Percentiles rank a stretch among this genome's conserved stretches.
These are phyloP conservation scores for Ctena decussata DNA, from an alignment of 2,888 invertebrate species.

Conservation along the genomic window DNA sequence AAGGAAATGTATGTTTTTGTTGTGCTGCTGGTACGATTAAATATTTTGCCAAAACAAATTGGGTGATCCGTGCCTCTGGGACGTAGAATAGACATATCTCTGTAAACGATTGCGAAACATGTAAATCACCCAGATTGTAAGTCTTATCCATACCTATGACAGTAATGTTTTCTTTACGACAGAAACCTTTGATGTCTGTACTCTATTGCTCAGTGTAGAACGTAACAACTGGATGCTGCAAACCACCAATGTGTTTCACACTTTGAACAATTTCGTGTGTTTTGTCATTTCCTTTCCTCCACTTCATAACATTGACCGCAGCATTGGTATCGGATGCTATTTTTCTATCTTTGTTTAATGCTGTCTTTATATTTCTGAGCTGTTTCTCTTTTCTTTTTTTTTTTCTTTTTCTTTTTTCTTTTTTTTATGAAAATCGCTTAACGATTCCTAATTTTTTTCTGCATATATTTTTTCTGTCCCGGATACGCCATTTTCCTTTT, in stretches of 20 bases:
- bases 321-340: background rate
- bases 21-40: constrained; percentile 29
- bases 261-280: constrained; percentile 25
- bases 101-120: constrained; percentile 36
- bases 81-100: constrained; percentile 31
- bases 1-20: constrained; percentile 41
- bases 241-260: constrained; percentile 16
- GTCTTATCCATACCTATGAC: constrained; percentile 49
- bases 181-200: constrained; percentile 27
- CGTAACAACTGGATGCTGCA: constrained; percentile 24
- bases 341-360: background rate
- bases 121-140: constrained; percentile 44
- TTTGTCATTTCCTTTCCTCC: constrained; percentile 32
- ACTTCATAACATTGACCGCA: constrained; percentile 3
- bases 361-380: constrained; percentile 9
- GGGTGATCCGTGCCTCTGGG: constrained; percentile 15
- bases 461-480: too few species aligned
- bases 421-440: too few species aligned
- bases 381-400: constrained; percentile 32
- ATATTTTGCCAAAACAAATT: constrained; percentile 39
- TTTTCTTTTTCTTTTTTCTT: background rate
- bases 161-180: constrained; percentile 18
- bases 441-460: too few species aligned
- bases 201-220: constrained; percentile 36
- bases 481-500: too few species aligned